Base-by-base conservation (phyloP, 2,888 invertebrate genomes). In the Ochropleura plecta region DNA sequence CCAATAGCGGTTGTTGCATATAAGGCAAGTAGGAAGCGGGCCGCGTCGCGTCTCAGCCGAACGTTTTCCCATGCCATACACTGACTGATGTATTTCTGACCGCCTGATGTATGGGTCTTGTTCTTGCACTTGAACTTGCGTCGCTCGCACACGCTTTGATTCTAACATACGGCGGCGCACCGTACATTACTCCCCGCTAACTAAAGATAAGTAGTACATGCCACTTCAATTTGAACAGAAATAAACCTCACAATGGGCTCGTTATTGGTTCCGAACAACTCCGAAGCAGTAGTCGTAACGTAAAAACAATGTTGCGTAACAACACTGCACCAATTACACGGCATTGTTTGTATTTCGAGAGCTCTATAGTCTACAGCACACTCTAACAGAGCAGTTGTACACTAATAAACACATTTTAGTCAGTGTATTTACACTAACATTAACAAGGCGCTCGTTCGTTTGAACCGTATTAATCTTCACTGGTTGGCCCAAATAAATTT, bases 1-100 rank as follows among this genome's bases (percentile, higher is more conserved):
- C 90, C 82, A 89, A 90, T 91, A 92, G 91, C 88, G 85, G 90
- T 87, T 89, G 83, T 89, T 89, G 90, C 95, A 89, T 95, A 94
- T 94, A 96, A 91, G 95, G 96, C 91, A 89, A 93, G 91, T 91
- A 93, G 94, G 95, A 94, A 95, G 91, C 91, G 86, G 87, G 87
- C 86, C 84, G 88, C 89, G 86, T 89, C 84, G 88, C 89, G 86
- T 89, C 90, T 89, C 88, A 74, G 82, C 77, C 83, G 86, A 91
- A 89, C 90, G 88, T 93, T 95, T 95, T 96, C 96, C 95, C 96
- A 96, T 95, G 93, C 91, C 90, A 88, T 86, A 91, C 90, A 76
- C 90, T 90, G 92, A 93, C 90, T 93, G 94, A 95, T 93, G 93
- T 92, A 93, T 94, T 91, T 92, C 92, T 93, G 91, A 90, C 90